Evolutionary conservation across 2,113 vertebrate genomes (phyloP).

Genomic region (Apodemus sylvaticus): DNA sequence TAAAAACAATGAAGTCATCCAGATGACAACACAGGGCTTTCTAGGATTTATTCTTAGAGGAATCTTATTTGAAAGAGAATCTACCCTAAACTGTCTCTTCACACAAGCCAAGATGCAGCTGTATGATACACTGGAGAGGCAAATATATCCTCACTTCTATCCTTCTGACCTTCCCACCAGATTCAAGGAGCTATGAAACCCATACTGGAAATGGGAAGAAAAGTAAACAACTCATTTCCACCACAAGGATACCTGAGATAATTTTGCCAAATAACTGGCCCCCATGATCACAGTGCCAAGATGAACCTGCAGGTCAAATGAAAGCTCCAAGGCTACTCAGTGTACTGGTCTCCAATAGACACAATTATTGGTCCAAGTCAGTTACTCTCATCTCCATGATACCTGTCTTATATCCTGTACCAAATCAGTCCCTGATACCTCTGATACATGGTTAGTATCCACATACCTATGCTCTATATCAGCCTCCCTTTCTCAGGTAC

Average conservation of each 20-base stretch:
- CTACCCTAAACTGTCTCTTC: neutral
- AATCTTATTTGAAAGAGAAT: neutral
- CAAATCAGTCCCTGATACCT: neutral
- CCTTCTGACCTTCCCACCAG: accelerated
- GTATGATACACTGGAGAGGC: neutral
- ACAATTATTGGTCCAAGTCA: too few relatives aligned
- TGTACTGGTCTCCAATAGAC: neutral
- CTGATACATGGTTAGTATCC: accelerated
- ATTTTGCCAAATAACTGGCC: accelerated
- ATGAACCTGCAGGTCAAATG: neutral
- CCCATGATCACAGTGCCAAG: accelerated
- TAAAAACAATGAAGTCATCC: neutral
- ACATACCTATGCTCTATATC: too few relatives aligned
- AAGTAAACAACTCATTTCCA: neutral
- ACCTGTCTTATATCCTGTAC: neutral
- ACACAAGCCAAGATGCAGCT: neutral
- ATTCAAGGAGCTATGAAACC: neutral
- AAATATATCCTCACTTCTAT: neutral
- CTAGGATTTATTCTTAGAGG: neutral
- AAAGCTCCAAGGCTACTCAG: neutral
- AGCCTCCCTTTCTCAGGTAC: neutral
- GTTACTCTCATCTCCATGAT: neutral
- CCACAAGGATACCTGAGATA: too few relatives aligned
- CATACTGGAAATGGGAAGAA: neutral
- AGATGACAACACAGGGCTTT: neutral